A percentile compares a stretch with the other conserved stretches of the same genome.
Evolutionary conservation across 1,140 invertebrate species (phyloP).

Genomic region (Drosophila grimshawi): DNA sequence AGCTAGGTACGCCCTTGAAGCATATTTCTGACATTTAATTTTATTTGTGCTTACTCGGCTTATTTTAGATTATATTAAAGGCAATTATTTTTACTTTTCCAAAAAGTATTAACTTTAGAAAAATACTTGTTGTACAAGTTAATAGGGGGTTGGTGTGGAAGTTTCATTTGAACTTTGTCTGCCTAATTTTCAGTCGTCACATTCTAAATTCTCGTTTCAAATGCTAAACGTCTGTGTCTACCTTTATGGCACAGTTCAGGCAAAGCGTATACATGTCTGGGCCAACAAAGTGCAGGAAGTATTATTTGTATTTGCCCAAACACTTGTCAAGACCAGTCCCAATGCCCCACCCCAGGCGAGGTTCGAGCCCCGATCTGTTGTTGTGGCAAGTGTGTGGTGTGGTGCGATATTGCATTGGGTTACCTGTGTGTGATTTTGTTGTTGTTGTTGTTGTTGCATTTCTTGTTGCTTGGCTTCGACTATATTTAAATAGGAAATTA

Average conservation of each 20-base stretch:
- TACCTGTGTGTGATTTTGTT: conserved; percentile 25
- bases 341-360: not conserved
- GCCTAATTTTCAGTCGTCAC: conserved; percentile 1
- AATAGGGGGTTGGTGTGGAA: not conserved
- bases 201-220: conserved; percentile 29
- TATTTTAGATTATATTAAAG: too few species aligned
- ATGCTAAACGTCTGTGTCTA: conserved; percentile 18
- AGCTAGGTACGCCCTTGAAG: too few species aligned
- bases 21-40: too few species aligned
- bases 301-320: conserved; percentile 51
- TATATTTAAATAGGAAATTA: conserved; percentile 70
- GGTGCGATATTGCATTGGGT: conserved; percentile 52
- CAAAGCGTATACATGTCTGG: conserved; percentile 17
- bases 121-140: too few species aligned
- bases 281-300: conserved; percentile 42
- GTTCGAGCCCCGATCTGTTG: conserved; percentile 3
- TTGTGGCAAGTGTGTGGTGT: not conserved
- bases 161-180: not conserved
- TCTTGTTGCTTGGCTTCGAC: conserved; percentile 39
- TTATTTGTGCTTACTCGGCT: too few species aligned
- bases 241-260: conserved; percentile 7
- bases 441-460: conserved; percentile 24
- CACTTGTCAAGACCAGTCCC: conserved; percentile 43
- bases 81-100: too few species aligned
- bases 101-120: too few species aligned